Evolutionary conservation across 2,113 vertebrate species (phyloP).

Genomic region (Pollachius pollachius): DNA sequence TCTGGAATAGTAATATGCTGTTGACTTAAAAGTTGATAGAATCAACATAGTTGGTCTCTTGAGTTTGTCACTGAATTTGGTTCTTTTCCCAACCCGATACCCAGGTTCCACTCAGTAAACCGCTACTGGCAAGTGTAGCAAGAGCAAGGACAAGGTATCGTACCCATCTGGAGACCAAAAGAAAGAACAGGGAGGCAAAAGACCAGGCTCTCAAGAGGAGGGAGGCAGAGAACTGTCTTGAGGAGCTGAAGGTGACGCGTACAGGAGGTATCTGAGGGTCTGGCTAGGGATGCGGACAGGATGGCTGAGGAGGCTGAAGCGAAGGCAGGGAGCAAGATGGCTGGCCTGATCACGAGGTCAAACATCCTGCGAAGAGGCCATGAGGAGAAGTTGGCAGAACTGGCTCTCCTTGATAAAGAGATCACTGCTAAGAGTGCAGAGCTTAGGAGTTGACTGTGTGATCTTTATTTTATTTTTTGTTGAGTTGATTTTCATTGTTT

Average conservation of each 20-base stretch:
- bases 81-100: constrained; percentile 12
- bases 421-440: neutral
- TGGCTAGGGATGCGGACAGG: constrained; percentile 13
- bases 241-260: constrained; percentile 23
- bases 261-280: constrained; percentile 13
- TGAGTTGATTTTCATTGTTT: too few relatives aligned
- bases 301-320: constrained; percentile 14
- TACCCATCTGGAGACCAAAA: constrained; percentile 15
- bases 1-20: too few relatives aligned
- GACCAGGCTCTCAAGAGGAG: too few relatives aligned
- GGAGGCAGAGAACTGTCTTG: constrained; percentile 7
- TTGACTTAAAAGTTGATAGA: too few relatives aligned
- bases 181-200: constrained; percentile 17
- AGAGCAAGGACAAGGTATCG: constrained; percentile 22
- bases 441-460: too few relatives aligned
- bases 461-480: too few relatives aligned
- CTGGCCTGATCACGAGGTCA: constrained; percentile 13
- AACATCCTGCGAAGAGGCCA: constrained; percentile 4
- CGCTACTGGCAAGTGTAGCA: constrained; percentile 16
- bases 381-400: constrained; percentile 8
- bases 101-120: constrained; percentile 22
- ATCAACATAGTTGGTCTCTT: too few relatives aligned
- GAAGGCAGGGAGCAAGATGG: constrained; percentile 17
- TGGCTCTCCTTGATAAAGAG: neutral
- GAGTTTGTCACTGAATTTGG: too few relatives aligned